Conservation (phyloP, 2,113 vertebrate species). For the Oceanites oceanicus region DNA sequence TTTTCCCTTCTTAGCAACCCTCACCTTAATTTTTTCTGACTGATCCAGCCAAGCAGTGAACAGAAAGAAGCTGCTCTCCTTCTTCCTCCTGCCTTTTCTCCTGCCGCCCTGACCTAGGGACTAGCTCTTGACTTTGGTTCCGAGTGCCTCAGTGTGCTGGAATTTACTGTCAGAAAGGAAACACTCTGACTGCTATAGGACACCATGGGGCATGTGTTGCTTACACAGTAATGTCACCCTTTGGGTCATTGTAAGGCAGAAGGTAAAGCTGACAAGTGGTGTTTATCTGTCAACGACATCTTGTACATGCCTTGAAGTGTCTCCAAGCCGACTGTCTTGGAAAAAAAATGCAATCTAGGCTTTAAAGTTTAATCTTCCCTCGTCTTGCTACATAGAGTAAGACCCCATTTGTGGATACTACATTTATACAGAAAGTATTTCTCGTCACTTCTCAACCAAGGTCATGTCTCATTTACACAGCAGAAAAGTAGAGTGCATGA, state of each 20-base stretch:
- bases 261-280: conserved; percentile 56
- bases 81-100: neutral
- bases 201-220: conserved; percentile 63
- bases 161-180: conserved; percentile 66
- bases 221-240: conserved; percentile 65
- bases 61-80: neutral
- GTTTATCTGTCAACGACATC: conserved; percentile 66
- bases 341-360: neutral
- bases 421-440: conserved; percentile 43
- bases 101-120: conserved; percentile 18
- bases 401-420: conserved; percentile 44
- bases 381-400: conserved; percentile 13
- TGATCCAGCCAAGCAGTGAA: neutral
- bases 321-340: conserved; percentile 47
- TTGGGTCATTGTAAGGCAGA: conserved; percentile 57
- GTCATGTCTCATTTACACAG: conserved; percentile 3
- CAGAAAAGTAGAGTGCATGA: neutral
- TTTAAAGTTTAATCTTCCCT: conserved; percentile 52
- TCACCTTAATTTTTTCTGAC: neutral
- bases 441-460: conserved; percentile 8
- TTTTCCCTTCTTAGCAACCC: neutral
- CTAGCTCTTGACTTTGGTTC: conserved; percentile 28
- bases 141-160: neutral
- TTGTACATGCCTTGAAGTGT: conserved; percentile 52
- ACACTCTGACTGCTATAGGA: conserved; percentile 55